Base-by-base conservation (phyloP, 2,113 vertebrate species). In the Hippocampus barbouri region DNA sequence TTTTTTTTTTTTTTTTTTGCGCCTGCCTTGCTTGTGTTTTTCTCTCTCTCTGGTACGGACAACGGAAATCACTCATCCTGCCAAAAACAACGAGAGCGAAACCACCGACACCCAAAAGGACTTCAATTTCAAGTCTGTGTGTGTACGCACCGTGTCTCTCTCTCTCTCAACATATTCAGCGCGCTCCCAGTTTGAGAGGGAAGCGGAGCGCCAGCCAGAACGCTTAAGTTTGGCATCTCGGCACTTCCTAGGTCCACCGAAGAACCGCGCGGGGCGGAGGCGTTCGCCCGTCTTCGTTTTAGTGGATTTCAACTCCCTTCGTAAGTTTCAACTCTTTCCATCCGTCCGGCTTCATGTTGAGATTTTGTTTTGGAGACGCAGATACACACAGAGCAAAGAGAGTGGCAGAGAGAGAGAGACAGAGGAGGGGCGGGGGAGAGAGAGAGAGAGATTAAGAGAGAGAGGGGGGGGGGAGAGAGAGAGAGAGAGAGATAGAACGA, bases 401-500 rank as follows among this genome's bases (percentile, higher is more conserved):
- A 85, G 87, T 10, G 25, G 16, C 2, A 16, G 25, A 27, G 87
- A 79, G 91, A 86, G 84, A 87, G 82, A 85, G 79, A 43, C 2
- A 64, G n/a, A 23, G 20, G 25, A 23, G 47, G 38, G 11, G 4
- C 23, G 62, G 43, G 62, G 12, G n/a, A n/a, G n/a, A n/a, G 38
- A 90, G 78, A 90, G 86, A 86, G 88, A 86, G 83, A 85, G 81
- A 85, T 76, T 18, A 2, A 34, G 61, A 5, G 34, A 5, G 34
- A 63, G 34, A 40, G 18, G 12, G 8, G 25, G 11, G 15, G 23
- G 27, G 30, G 25, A 3, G 7, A 90, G 78, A 90, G 86, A 87
- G 87, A 77, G 91, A 86, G 84, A 84, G 81, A 82, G 80, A 78
- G 21, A 91, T 91, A 85, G 91, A 89, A 88, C 90, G 89, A 88